These are phyloP conservation scores for Microctenopoma stevenorrisi DNA, from an alignment of 2,797 vertebrate genomes.

Conservation along the genomic window DNA sequence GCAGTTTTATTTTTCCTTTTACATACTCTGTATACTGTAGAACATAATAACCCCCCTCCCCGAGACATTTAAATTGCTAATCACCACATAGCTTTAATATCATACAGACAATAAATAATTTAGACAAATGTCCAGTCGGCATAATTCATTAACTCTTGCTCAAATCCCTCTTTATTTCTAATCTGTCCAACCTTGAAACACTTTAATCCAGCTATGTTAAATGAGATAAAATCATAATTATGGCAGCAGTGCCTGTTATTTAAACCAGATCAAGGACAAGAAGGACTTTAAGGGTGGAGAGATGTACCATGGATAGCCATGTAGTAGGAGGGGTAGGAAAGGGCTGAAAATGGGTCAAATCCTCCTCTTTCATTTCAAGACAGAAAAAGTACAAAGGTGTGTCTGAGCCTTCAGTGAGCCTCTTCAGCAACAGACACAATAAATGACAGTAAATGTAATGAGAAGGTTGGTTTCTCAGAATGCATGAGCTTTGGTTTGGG, in stretches of 20 bases:
- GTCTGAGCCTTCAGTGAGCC: neutral
- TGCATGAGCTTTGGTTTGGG: neutral
- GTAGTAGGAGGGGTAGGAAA: conserved; percentile 21
- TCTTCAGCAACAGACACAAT: neutral
- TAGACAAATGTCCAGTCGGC: conserved; percentile 77
- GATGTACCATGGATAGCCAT: conserved; percentile 43
- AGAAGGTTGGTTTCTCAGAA: neutral
- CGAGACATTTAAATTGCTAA: conserved; percentile 84
- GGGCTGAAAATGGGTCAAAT: conserved; percentile 67
- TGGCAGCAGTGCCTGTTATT: conserved; percentile 64
- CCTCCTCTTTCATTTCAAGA: conserved; percentile 29
- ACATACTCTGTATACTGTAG: conserved; percentile 47
- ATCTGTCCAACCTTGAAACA: conserved; percentile 78
- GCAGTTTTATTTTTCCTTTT: conserved; percentile 66
- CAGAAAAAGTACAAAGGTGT: conserved; percentile 5
- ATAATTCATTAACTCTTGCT: conserved; percentile 75
- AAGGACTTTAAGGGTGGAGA: conserved; percentile 56
- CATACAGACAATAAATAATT: conserved; percentile 83
- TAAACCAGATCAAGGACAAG: conserved; percentile 78
- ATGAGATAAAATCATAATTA: conserved; percentile 79
- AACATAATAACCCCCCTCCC: conserved; percentile 69
- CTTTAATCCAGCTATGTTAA: conserved; percentile 75
- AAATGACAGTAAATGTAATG: neutral
- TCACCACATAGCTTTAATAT: conserved; percentile 80
- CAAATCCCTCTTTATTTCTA: conserved; percentile 77